Evolutionary conservation across 1,140 invertebrate species (phyloP), one percentile per base, ranked within the genome.

Genomic region (Drosophila parvula): DNA sequence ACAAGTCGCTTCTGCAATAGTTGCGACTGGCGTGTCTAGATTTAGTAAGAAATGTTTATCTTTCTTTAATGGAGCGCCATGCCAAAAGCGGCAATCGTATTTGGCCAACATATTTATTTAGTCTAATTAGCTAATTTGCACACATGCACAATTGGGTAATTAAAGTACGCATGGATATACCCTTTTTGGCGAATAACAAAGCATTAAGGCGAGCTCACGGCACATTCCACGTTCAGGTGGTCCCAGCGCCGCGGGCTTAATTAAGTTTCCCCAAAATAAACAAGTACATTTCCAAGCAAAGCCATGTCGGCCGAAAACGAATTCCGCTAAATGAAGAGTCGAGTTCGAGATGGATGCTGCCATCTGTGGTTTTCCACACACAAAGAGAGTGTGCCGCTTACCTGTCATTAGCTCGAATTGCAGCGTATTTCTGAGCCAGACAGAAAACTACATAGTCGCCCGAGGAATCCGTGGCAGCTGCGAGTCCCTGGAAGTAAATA

Each of bases 11-110:
- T 5, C 36, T n/a, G 36, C 34, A 43, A 47, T 71, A 69, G 65
- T 53, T 44, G 18, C 27, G 16, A 41, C 28, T 69, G 47, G 62
- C 67, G 48, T 70, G 67, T 43, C 36, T 69, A 18, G 50, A 44
- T 56, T 70, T 57, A 70, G 10, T 69, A 69, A 56, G 50, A 56
- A 70, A 47, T 48, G 63, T 70, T 69, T 69, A 70, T 69, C 64
- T 41, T 57, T 18, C 41, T 28, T 28, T 69, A 57, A 69, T 69
- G 63, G 61, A 69, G 47, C 60, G 16, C 48, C 22, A 18, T 16
- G 45, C 28, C 36, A 34, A 43, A 28, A 44, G 6, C 18, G 34
- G 59, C 47, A 18, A 18, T n/a, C 12, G 59, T 62, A 68, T 41
- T 67, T 47, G 43, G 64, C n/a, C 28, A 36, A 47, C 32, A 44